Evolutionary conservation across 1,140 invertebrate genomes (phyloP), one percentile per base, ranked within the genome.

Genomic region (Pantala flavescens): DNA sequence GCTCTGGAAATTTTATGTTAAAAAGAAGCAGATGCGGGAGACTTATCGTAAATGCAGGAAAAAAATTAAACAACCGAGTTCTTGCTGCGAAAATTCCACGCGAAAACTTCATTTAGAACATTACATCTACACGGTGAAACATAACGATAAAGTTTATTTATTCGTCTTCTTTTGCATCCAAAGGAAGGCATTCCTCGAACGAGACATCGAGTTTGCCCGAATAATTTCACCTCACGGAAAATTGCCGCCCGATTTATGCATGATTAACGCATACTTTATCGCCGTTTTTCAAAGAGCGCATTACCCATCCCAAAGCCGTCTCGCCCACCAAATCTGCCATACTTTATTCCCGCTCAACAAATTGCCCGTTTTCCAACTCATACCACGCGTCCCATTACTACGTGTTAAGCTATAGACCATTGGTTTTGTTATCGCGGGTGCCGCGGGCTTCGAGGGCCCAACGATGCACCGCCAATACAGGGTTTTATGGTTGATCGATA

Each of bases 401-500:
- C 49, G 49, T 63, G 49, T 63, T 63, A 63, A 63, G 49, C 49
- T 63, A 63, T 12, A 63, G 49, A 63, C 49, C 49, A 63, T 63
- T 63, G 49, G 3, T 63, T 63, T 63, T 63, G n/a, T 63, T 63
- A 63, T 63, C n/a, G 49, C 49, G 49, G 49, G 49, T 16, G 49
- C 49, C 16, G 49, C 49, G 49, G 12, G 49, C 49, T 3, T 3
- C 49, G 49, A 16, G n/a, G 49, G n/a, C 5, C 49, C 49, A 63
- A 63, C n/a, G 49, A 63, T 63, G 49, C 49, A 63, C 49, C 49
- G 49, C 16, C 49, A 21, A 12, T 63, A 16, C 14, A 16, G n/a
- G 49, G 49, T 16, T 63, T 63, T 63, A 63, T 63, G 49, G 49
- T 63, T 63, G 49, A 63, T 63, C 49, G 49, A 63, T 63, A 63